phyloP scores from a whole-genome alignment of 2,113 vertebrate genomes.

The Camelus bactrianus region DNA sequence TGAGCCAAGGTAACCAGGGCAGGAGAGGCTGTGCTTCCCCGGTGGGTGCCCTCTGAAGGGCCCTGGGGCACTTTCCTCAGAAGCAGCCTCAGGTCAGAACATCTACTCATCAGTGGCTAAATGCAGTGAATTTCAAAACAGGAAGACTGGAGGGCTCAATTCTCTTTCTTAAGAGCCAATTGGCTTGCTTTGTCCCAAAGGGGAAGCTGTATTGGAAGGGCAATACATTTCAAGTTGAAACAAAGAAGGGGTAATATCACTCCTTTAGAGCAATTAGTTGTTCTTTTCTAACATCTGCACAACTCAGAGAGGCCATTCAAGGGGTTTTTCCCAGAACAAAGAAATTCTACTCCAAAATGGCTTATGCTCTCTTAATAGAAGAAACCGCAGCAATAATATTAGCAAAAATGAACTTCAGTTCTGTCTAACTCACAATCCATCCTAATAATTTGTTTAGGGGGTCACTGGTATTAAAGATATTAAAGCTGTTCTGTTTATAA shows the following conservation, averaged over 20 bases:
- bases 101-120: neutral
- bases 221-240: neutral
- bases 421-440: neutral
- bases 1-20: neutral
- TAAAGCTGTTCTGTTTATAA: neutral
- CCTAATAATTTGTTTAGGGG: neutral
- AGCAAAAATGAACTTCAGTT: neutral
- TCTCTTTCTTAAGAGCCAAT: slow-evolving; percentile 20
- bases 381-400: neutral
- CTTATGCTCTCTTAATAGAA: neutral
- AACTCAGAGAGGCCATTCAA: neutral
- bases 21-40: accelerated
- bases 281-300: neutral
- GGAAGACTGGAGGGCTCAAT: neutral
- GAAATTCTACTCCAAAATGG: neutral
- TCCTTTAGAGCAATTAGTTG: neutral
- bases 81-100: slow-evolving; percentile 3
- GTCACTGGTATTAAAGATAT: neutral
- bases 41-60: neutral
- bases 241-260: neutral
- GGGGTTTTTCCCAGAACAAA: neutral
- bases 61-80: neutral
- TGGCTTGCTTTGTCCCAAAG: neutral
- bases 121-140: neutral
- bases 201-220: neutral